A percentile compares a stretch with the other conserved stretches of the same genome.
These are phyloP conservation scores for Horisme vitalbata DNA, from an alignment of 2,888 invertebrate genomes.

Conservation along the genomic window DNA sequence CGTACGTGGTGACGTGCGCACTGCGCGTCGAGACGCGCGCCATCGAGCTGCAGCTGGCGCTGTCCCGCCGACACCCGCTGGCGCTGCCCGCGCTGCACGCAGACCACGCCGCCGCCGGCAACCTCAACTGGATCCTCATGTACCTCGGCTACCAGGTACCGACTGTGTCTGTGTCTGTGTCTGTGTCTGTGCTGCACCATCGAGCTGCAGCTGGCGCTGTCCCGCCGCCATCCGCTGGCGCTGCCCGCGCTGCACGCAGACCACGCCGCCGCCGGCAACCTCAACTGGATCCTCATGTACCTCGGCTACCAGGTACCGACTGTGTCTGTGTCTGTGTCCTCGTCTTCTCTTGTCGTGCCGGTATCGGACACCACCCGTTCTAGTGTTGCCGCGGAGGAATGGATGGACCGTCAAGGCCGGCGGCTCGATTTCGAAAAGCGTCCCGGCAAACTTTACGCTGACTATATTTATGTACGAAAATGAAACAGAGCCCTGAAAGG, in stretches of 20 bases:
- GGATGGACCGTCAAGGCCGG: no score
- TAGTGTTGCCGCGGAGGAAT: no score
- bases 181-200: no score
- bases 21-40: slow-evolving; percentile 92
- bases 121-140: slow-evolving; percentile 2
- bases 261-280: not conserved
- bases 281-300: slow-evolving; percentile 1
- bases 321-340: no score
- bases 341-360: no score
- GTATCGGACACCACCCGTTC: no score
- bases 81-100: slow-evolving; percentile 52
- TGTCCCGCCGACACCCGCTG: slow-evolving; percentile 94
- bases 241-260: slow-evolving; percentile 44
- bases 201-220: slow-evolving; percentile 90
- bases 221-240: slow-evolving; percentile 92
- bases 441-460: no score
- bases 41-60: slow-evolving; percentile 89
- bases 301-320: not conserved
- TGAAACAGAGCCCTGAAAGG: no score
- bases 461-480: no score
- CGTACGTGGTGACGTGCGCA: slow-evolving; percentile 90
- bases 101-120: slow-evolving; percentile 10
- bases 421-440: no score
- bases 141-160: not conserved
- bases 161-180: no score